Base-by-base conservation (phyloP, 1,140 invertebrate genomes). In the Papilio polytes region DNA sequence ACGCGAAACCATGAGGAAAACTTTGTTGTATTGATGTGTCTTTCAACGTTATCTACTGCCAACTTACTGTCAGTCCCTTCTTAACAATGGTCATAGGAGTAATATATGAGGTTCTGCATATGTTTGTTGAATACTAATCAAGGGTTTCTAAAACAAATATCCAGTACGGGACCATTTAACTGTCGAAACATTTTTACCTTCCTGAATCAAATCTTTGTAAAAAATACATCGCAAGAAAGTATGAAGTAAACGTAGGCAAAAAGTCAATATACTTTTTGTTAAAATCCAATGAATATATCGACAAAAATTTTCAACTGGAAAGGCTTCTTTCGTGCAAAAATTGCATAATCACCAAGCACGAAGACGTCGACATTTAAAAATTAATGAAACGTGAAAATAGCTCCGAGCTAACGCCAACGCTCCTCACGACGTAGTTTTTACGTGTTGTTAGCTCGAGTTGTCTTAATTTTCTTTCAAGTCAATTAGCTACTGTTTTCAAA, bases 1-100 rank as follows among this genome's bases (percentile, higher is more conserved):
- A 70, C 12, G 63, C 22, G 26, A 70, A 70, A 31, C 63, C 63
- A 70, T 36, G 63, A 70, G 63, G 63, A 70, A 70, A 70, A 70
- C 63, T 63, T 26, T 63, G 59, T 63, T 20, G 22, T 36, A 70
- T 70, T 70, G 13, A 70, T 31, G 26, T 15, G 22, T 70, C 63
- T 26, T 70, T 70, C 26, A 70, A 18, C 63, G 26, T 70, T 31
- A 70, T 36, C 63, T 66, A 66, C 13, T 31, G 63, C 63, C 63
- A 70, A 70, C 26, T 70, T 26, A 63, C 26, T 63, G 63, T 26
- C 26, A 70, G 26, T 70, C 63, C 63, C 63, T 63, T 63, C 59
- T 70, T 70, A 70, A 70, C 26, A 70, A 70, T 31, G 13, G 12
- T 15, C 26, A 15, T 36, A 70, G 26, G 12, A 70, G 63, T 70